Evolutionary conservation across 2,888 invertebrate species (phyloP).

Genomic region (Hemicrepidius hirtus): DNA sequence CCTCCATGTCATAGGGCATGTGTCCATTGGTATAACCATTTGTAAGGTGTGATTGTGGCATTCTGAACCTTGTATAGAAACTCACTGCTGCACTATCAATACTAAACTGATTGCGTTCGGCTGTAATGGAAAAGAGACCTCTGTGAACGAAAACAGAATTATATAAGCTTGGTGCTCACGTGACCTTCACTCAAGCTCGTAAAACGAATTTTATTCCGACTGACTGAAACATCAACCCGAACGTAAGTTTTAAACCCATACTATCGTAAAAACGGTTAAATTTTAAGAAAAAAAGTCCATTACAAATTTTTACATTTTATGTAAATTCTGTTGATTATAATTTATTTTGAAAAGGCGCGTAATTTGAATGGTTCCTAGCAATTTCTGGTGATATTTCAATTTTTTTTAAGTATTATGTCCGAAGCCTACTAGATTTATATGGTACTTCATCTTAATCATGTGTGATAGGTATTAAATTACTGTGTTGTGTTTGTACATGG

Average conservation of each 20-base stretch:
- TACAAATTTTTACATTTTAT: too few relatives aligned
- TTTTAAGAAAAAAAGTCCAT: too few relatives aligned
- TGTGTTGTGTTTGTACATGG: too few relatives aligned
- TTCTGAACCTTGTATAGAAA: slow-evolving; percentile 73
- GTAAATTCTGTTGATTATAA: too few relatives aligned
- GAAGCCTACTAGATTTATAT: too few relatives aligned
- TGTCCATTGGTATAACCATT: slow-evolving; percentile 84
- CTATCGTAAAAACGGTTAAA: too few relatives aligned
- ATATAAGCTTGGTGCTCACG: slow-evolving; percentile 77
- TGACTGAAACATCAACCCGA: not conserved
- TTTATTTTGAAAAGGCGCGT: too few relatives aligned
- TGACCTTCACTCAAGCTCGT: slow-evolving; percentile 55
- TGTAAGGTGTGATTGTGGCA: slow-evolving; percentile 83
- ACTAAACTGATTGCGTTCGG: slow-evolving; percentile 59
- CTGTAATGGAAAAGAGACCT: slow-evolving; percentile 82
- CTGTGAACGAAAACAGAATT: slow-evolving; percentile 73
- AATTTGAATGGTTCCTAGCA: too few relatives aligned
- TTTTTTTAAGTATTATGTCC: too few relatives aligned
- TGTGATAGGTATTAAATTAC: too few relatives aligned
- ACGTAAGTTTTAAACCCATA: not conserved
- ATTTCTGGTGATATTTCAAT: too few relatives aligned
- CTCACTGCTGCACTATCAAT: not conserved
- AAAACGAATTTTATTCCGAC: slow-evolving; percentile 26
- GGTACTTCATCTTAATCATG: too few relatives aligned
- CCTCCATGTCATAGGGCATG: slow-evolving; percentile 86